Evolutionary conservation across 1,140 invertebrate species (phyloP), one percentile per base, ranked within the genome.

Genomic region (Drosophila trapezifrons): DNA sequence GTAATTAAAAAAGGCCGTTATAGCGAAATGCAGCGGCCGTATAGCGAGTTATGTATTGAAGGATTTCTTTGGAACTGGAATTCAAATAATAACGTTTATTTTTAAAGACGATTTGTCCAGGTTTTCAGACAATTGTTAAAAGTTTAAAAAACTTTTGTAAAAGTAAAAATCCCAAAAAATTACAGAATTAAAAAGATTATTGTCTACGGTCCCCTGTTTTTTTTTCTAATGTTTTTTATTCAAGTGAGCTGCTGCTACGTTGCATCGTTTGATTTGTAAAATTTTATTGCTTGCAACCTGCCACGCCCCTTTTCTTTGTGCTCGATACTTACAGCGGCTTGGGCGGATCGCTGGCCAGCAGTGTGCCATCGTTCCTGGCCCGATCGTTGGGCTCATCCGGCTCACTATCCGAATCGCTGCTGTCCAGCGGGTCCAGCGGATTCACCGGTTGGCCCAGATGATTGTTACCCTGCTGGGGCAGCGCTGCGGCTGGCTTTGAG

Each of bases 261-360:
- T 78, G 52, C 64, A 55, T 51, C 15, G 9, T 71, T 71, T 59
- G 42, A 40, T 67, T 58, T 57, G 51, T 51, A 27, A 43, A 40
- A 67, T 49, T 67, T 67, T 40, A 20, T 37, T 67, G 17, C 43
- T 17, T 62, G 66, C 57, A 62, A 52, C 42, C 52, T 84, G 78
- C 70, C 79, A 87, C 78, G 79, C 83, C 79, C 72, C 58, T 69
- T n/a, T n/a, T 62, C 82, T 69, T 83, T 76, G 78, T 65, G 63
- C 49, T 38, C 15, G 18, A 95, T 89, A 95, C 97, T 97, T 94
- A 98, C 97, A 99, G 94, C 79, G 98, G 98, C 92, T 98, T 97
- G 5, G 98, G 97, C 22, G 98, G 98, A 93, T 99, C 98, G 85
- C 97, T 98, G 38, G 98, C 98, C 7, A 99, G 94, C 29, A 99